Evolutionary conservation across 1,140 invertebrate genomes (phyloP).

Genomic region (Drosophila hydei): DNA sequence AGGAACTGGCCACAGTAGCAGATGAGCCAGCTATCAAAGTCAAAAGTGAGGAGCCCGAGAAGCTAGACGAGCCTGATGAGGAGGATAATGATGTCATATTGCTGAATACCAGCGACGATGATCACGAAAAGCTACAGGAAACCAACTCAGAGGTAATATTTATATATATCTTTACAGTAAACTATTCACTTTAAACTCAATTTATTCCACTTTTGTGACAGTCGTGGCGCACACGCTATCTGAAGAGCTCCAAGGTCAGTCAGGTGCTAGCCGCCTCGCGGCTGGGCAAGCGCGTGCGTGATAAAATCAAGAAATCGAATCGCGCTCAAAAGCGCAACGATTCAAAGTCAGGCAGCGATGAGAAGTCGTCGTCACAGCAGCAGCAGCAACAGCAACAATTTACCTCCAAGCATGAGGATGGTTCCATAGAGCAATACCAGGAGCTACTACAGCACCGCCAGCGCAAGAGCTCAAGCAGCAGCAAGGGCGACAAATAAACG

Average conservation of each 20-base stretch:
- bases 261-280: slow-evolving; percentile 85
- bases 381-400: slow-evolving; percentile 44
- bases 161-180: not conserved
- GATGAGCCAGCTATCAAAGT: slow-evolving; percentile 29
- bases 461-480: slow-evolving; percentile 66
- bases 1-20: slow-evolving; percentile 66
- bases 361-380: slow-evolving; percentile 33
- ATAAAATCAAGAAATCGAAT: slow-evolving; percentile 86
- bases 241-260: slow-evolving; percentile 85
- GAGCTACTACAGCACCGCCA: slow-evolving; percentile 74
- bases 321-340: slow-evolving; percentile 65
- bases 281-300: slow-evolving; percentile 85
- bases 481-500: slow-evolving; percentile 65
- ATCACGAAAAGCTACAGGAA: slow-evolving; percentile 58
- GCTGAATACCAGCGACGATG: slow-evolving; percentile 78
- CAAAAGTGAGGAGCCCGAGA: slow-evolving; percentile 34
- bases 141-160: slow-evolving; percentile 55
- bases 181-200: slow-evolving; percentile 3
- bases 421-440: slow-evolving; percentile 80
- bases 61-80: slow-evolving; percentile 44
- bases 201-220: slow-evolving; percentile 10
- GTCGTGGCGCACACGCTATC: slow-evolving; percentile 82
- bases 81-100: slow-evolving; percentile 76
- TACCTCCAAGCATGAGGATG: slow-evolving; percentile 77
- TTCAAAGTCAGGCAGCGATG: slow-evolving; percentile 29